Conservation (phyloP, 2,888 invertebrate genomes). For the Sminthurides aquaticus region DNA sequence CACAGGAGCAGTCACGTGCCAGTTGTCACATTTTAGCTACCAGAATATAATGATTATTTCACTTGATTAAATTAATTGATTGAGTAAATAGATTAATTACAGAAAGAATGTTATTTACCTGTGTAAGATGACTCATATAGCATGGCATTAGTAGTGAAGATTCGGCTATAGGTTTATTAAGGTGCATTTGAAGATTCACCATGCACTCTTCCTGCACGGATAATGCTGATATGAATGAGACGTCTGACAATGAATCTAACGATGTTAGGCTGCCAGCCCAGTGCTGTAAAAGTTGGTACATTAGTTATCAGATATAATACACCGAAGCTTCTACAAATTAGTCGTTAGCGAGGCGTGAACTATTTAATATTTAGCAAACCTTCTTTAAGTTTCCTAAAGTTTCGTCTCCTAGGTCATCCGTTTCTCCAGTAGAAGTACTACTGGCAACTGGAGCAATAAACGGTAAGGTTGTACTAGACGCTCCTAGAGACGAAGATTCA, state of each 20-base stretch:
- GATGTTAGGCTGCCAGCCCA: conserved; percentile 41
- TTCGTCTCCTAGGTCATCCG: conserved; percentile 16
- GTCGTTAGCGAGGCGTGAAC: no score
- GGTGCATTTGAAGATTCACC: conserved; percentile 89
- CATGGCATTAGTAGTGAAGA: conserved; percentile 91
- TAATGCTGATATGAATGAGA: conserved; percentile 66
- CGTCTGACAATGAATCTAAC: conserved; percentile 42
- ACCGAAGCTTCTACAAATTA: background rate
- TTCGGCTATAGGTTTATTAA: conserved; percentile 82
- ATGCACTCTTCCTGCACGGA: conserved; percentile 88
- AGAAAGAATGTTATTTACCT: conserved; percentile 53
- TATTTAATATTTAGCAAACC: background rate
- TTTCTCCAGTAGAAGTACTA: conserved; percentile 1
- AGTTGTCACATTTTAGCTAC: conserved; percentile 41
- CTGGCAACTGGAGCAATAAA: background rate
- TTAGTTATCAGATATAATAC: background rate
- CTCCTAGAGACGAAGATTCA: conserved; percentile 16
- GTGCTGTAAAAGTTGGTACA: conserved; percentile 14
- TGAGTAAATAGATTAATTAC: conserved; percentile 3
- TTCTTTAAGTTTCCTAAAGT: conserved; percentile 4
- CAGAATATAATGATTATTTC: conserved; percentile 1
- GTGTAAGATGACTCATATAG: conserved; percentile 84
- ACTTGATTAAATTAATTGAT: background rate
- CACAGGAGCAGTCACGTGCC: conserved; percentile 40
- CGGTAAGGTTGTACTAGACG: background rate